Base-by-base conservation (phyloP, 2,113 vertebrate species). In the Plecotus auritus region DNA sequence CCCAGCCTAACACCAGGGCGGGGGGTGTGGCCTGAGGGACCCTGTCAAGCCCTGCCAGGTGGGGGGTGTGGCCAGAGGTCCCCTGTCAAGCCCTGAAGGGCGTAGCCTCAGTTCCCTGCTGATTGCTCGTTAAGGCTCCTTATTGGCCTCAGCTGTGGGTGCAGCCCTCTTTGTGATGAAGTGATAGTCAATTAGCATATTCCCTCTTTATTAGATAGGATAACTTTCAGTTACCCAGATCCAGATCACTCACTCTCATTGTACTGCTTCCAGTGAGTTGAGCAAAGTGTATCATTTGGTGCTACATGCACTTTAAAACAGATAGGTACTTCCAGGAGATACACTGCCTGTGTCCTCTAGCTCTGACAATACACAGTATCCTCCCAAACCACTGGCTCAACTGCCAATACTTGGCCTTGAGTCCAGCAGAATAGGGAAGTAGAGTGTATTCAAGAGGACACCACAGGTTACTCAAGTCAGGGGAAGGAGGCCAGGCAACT, bases 381-480 rank as follows among this genome's bases (percentile, higher is more conserved):
- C n/a, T 77, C 40, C 30, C n/a, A 4, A 9, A 23, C 28, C 45
- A 80, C 10, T 12, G 5, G 6, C 35, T 69, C 56, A 67, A 6
- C 9, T n/a, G 83, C 30, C 88, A 74, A 12, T 4, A 23, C 22
- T 2, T 23, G 23, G 67, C 47, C 40, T 74, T 30, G 18, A 13
- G 56, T 7, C 42, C 87, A 59, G 22, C 40, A 42, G 40, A 91
- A 16, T 7, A 45, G 72, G 14, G 40, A 88, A 70, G 22, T 17
- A 10, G 1, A 9, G 42, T 14, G 14, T 13, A 66, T 47, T n/a
- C 61, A 54, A 42, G 18, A 70, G 16, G 35, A 28, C 26, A 77
- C 30, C 7, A 23, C 1, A 37, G 40, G 37, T 7, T 42, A 26
- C 22, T 7, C 0, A 0, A 51, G 16, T 86, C 12, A 32, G 3